A percentile compares a stretch with the other conserved stretches of the same genome.
phyloP scores from a whole-genome alignment of 2,888 invertebrate species.

The Folsomia manolachei region DNA sequence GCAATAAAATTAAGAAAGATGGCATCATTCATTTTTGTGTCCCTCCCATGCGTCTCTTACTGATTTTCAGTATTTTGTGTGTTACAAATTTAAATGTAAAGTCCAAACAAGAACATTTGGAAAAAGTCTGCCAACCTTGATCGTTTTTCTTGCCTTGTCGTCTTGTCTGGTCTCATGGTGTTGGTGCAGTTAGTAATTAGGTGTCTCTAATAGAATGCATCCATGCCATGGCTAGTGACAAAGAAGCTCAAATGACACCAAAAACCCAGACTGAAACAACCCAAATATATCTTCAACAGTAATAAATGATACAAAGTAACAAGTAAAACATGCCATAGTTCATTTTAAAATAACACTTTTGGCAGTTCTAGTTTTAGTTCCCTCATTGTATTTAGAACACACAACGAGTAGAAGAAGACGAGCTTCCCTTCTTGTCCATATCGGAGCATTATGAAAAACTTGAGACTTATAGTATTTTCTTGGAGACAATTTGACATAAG shows the following conservation, averaged over 20 bases:
- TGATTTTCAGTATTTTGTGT: too few relatives aligned
- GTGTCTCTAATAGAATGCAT: slow-evolving; percentile 45
- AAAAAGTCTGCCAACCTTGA: not conserved
- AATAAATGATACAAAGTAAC: slow-evolving; percentile 11
- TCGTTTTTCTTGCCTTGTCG: not conserved
- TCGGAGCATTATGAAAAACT: too few relatives aligned
- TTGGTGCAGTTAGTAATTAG: slow-evolving; percentile 50
- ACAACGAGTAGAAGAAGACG: not conserved
- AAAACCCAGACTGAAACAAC: not conserved
- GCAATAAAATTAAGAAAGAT: slow-evolving; percentile 12
- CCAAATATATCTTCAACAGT: not conserved
- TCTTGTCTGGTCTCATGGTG: not conserved
- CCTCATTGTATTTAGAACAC: not conserved
- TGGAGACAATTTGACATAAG: too few relatives aligned
- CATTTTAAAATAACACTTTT: slow-evolving; percentile 5
- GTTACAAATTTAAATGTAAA: too few relatives aligned
- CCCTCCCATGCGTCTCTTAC: too few relatives aligned
- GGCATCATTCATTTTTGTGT: slow-evolving; percentile 19
- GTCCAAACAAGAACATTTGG: not conserved
- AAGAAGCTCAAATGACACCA: slow-evolving; percentile 44
- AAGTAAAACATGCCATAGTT: slow-evolving; percentile 11
- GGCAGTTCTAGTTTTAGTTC: not conserved
- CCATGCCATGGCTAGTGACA: slow-evolving; percentile 49
- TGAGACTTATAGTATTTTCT: too few relatives aligned
- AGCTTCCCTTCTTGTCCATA: too few relatives aligned